Conservation (phyloP, 1,140 invertebrate species). For the Periplaneta americana region DNA sequence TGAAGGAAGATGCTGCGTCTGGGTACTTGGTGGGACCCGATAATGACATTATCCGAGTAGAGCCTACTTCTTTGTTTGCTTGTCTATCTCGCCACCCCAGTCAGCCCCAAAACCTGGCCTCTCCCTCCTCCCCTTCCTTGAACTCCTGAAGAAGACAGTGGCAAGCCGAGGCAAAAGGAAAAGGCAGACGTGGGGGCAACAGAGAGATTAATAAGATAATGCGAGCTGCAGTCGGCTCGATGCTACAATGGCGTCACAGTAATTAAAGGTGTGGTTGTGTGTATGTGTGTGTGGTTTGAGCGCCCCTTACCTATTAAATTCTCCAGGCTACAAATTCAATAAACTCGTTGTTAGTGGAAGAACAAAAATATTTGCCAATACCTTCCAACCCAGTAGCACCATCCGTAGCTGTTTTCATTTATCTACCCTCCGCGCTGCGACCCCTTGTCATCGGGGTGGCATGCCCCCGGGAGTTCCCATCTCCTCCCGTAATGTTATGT, state of each 20-base stretch:
- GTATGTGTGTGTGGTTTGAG: not conserved
- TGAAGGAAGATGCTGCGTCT: not conserved
- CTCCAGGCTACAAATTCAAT: constrained; percentile 1
- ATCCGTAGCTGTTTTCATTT: constrained; percentile 2
- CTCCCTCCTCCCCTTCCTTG: not conserved
- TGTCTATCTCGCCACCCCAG: constrained; percentile 10
- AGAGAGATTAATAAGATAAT: not conserved
- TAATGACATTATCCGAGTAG: constrained; percentile 9
- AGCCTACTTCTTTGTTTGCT: constrained; percentile 9
- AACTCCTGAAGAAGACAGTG: not conserved
- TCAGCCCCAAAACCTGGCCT: not conserved
- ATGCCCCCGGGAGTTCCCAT: not conserved
- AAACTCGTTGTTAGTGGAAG: not conserved
- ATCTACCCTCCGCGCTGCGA: not conserved
- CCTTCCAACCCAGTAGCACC: not conserved
- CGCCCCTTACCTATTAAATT: constrained; percentile 3
- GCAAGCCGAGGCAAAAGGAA: not conserved
- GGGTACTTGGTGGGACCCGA: not conserved
- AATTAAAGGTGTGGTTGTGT: not conserved
- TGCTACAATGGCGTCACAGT: not conserved
- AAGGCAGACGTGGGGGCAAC: not conserved
- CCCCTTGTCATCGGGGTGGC: not conserved
- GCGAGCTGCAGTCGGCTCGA: not conserved
- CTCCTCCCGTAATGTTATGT: not conserved
- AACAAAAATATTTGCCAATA: constrained; percentile 11